Evolutionary conservation across 1,140 invertebrate species (phyloP), one percentile per base, ranked within the genome.

Genomic region (Paraescarpia echinospica): DNA sequence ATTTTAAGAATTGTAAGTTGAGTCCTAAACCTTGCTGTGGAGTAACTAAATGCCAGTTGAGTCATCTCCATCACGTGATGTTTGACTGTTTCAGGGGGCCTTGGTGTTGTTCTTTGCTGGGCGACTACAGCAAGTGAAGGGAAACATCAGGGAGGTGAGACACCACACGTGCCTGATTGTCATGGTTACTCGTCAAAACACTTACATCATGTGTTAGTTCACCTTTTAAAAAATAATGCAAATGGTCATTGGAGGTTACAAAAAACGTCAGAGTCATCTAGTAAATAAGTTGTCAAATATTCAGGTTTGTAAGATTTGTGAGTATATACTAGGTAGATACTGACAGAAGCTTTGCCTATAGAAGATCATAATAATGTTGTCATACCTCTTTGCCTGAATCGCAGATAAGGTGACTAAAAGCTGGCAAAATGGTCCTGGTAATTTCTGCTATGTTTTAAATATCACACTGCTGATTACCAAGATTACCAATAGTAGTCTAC

Each of bases 51-150:
- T 77, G 27, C 22, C 8, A 27, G 22, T 77, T 18, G 59, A 77
- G 59, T 77, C 59, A 27, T 77, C 22, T 77, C 12, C 59, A 77
- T 77, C 59, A 77, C 59, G 22, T 77, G 59, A 33, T 90, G 89
- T 90, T 22, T 90, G 14, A 34, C n/a, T 90, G 33, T 77, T 77
- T 92, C 88, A 98, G 94, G 98, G 99, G 91, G 98, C 98, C 0
- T 98, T 98, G 97, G 99, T 99, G 95, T 96, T 99, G 14, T 99
- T 99, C 95, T 98, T 99, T 95, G 98, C 98, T 96, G 98, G 97
- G 0, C 97, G 98, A 35, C 95, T 98, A 59, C 97, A 98, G 95
- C 97, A 99, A 93, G 97, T 98, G 93, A 97, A 97, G 92, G 98
- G 98, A 2, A 97, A 98, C 95, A 96, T 99, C 92, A 97, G 97